phyloP scores from a whole-genome alignment of 2,888 invertebrate species.

The Lepidocyrtoides sp. region DNA sequence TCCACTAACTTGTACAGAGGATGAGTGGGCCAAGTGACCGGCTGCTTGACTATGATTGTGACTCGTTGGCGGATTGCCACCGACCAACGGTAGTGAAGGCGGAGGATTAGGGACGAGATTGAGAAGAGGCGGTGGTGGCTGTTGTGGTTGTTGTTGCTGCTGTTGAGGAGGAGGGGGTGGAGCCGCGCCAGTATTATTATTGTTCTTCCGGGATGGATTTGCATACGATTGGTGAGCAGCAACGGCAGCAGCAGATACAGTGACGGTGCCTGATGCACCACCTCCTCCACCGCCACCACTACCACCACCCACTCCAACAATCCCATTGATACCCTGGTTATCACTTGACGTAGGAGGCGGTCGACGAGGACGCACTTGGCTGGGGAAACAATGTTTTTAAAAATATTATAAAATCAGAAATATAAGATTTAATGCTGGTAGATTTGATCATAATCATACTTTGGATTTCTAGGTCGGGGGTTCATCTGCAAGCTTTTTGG shows the following conservation, averaged over 20 bases:
- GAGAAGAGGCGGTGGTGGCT: constrained; percentile 75
- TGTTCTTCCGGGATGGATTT: constrained; percentile 82
- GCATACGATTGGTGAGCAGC: constrained; percentile 79
- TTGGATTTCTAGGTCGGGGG: constrained; percentile 83
- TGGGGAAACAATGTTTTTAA: not conserved
- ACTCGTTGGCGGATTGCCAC: constrained; percentile 59
- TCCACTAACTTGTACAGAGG: constrained; percentile 79
- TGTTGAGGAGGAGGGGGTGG: no score
- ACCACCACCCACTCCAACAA: constrained; percentile 70
- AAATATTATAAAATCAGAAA: not conserved
- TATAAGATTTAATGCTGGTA: not conserved
- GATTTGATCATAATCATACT: constrained; percentile 63
- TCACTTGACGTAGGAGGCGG: constrained; percentile 68
- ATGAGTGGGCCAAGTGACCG: constrained; percentile 80
- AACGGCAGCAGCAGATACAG: constrained; percentile 39
- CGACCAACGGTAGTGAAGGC: constrained; percentile 77
- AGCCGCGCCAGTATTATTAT: no score
- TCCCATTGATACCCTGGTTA: constrained; percentile 77
- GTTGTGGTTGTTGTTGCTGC: no score
- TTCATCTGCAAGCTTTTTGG: constrained; percentile 86
- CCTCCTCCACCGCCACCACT: constrained; percentile 36
- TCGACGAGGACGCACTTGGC: constrained; percentile 76
- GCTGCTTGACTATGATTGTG: constrained; percentile 80
- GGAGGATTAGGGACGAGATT: constrained; percentile 48
- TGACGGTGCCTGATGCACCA: constrained; percentile 8